phyloP scores from a whole-genome alignment of 2,888 invertebrate species.

The Sphaerophoria taeniata region DNA sequence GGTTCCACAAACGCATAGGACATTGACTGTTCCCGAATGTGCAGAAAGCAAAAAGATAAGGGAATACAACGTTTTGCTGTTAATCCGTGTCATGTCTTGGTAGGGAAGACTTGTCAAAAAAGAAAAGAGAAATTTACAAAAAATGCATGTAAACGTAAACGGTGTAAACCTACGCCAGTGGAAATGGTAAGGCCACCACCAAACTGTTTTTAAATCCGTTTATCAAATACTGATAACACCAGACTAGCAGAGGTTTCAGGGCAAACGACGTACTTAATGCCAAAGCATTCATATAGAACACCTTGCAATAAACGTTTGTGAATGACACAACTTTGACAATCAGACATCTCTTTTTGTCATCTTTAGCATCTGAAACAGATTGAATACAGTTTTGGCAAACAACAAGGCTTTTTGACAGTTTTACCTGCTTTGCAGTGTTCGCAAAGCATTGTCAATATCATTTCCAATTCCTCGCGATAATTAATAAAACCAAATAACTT shows the following conservation, averaged over 20 bases:
- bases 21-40: background rate
- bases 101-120: background rate
- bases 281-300: too few relatives aligned
- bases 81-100: conserved; percentile 10
- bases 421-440: too few relatives aligned
- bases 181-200: background rate
- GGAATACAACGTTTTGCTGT: conserved; percentile 7
- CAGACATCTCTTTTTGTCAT: too few relatives aligned
- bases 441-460: too few relatives aligned
- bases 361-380: too few relatives aligned
- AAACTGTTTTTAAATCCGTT: background rate
- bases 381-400: too few relatives aligned
- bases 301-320: too few relatives aligned
- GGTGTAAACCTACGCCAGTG: conserved; percentile 6
- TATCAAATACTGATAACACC: background rate
- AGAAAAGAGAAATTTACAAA: background rate
- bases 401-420: too few relatives aligned
- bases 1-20: background rate
- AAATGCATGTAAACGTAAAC: background rate
- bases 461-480: too few relatives aligned
- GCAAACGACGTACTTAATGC: too few relatives aligned
- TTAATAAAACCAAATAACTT: too few relatives aligned
- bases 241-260: background rate
- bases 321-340: too few relatives aligned
- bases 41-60: background rate